Percentiles rank a stretch among this genome's conserved stretches.
Evolutionary conservation across 2,888 invertebrate species (phyloP).

Genomic region (Geophilus truncorum): DNA sequence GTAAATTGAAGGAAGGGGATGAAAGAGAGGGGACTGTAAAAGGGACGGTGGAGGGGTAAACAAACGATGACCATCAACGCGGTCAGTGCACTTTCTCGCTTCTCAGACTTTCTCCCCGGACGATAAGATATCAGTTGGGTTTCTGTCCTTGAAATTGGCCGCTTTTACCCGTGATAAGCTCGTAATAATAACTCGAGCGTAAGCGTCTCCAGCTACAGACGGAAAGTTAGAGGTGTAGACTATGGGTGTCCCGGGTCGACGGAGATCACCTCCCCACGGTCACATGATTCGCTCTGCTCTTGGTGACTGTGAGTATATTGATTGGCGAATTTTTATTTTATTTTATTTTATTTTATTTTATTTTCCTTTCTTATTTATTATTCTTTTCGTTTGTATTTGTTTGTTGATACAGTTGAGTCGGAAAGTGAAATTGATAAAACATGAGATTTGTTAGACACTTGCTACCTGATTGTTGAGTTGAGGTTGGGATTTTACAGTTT

Average conservation of each 20-base stretch:
- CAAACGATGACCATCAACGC: constrained; percentile 11
- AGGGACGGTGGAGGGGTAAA: not conserved
- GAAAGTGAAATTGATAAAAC: not conserved
- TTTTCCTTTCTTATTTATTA: no score
- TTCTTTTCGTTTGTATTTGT: no score
- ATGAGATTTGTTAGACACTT: not conserved
- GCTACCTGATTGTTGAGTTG: not conserved
- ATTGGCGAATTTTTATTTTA: no score
- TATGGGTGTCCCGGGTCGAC: not conserved
- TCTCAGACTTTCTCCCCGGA: constrained; percentile 13
- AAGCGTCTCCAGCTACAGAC: not conserved
- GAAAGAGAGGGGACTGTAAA: not conserved
- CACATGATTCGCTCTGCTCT: not conserved
- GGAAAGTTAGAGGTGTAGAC: not conserved
- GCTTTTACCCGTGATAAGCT: constrained; percentile 1
- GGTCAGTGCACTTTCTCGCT: constrained; percentile 22
- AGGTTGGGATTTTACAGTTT: not conserved
- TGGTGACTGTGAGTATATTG: not conserved
- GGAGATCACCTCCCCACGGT: not conserved
- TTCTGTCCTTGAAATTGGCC: constrained; percentile 17
- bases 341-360: no score
- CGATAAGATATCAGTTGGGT: not conserved
- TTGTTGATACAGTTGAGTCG: no score
- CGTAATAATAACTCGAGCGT: constrained; percentile 6
- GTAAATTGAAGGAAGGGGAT: not conserved